Base-by-base conservation (phyloP, 2,113 vertebrate genomes). In the Zosterops lateralis region DNA sequence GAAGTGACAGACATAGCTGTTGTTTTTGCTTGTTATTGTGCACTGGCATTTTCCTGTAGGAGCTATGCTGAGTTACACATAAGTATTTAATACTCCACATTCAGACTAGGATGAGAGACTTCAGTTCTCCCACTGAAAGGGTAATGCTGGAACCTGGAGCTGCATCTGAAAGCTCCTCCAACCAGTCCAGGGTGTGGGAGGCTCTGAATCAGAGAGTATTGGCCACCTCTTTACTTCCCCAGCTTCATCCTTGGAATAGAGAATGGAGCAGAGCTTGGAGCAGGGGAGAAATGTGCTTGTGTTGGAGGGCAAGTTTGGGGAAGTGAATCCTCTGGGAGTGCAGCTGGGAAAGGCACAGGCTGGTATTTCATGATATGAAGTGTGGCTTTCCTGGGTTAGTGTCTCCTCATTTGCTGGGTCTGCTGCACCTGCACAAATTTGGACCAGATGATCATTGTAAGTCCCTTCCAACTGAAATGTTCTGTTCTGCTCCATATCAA, bases 1-100 rank as follows among this genome's bases (percentile, higher is more conserved):
- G 65, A 80, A 74, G 82, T 74, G 78, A 70, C 60, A 93, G 93
- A 93, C 60, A 14, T 5, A 42, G 62, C 71, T 88, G 72, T 32
- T 93, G 73, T 80, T 94, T 96, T 83, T 88, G 78, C 67, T 92
- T 88, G 58, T 66, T 93, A 7, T 28, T 87, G 62, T 85, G 78
- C 20, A 9, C 34, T 62, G 81, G 34, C 54, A 54, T 50, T 73
- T 51, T 56, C 15, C 26, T 70, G 47, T 32, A 77, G 72, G 57
- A 80, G 34, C 22, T 34, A 1, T 2, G 14, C 10, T 25, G 71
- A 44, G 31, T 14, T 70, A 66, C 4, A 50, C 38, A 14, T 44
- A 26, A 34, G 31, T 15, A 51, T 87, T 89, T 72, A 65, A 60
- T 47, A 21, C 13, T 47, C 10, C 34, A 72, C 29, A 5, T 58